A percentile compares a stretch with the other conserved stretches of the same genome.
Conservation (phyloP, 1,140 invertebrate genomes). For the Psilanteris sp. region DNA sequence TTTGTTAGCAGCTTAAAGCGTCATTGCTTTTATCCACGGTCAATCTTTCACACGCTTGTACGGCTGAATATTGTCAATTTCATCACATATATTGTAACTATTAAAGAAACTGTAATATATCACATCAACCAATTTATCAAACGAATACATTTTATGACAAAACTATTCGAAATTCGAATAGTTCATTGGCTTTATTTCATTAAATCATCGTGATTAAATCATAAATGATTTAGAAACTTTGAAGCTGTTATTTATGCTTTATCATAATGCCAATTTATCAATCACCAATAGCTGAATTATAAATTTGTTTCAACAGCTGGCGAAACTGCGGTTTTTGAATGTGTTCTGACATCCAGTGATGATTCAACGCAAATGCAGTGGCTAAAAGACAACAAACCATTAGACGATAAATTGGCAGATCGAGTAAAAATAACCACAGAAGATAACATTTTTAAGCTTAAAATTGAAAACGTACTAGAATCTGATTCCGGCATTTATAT, state of each 20-base stretch:
- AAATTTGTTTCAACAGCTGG: slow-evolving; percentile 83
- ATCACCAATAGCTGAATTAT: slow-evolving; percentile 53
- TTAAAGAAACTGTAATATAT: slow-evolving; percentile 1
- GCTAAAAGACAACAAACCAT: slow-evolving; percentile 92
- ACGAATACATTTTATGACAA: not conserved
- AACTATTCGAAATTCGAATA: not conserved
- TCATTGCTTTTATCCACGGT: slow-evolving; percentile 63
- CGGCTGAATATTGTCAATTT: slow-evolving; percentile 9
- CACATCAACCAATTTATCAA: no score
- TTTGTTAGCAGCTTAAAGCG: slow-evolving; percentile 54
- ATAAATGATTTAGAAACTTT: no score
- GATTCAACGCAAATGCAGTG: slow-evolving; percentile 84
- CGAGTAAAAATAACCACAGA: slow-evolving; percentile 83
- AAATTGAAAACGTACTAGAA: slow-evolving; percentile 89
- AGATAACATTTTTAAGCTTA: slow-evolving; percentile 84
- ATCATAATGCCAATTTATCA: slow-evolving; percentile 15
- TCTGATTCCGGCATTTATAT: slow-evolving; percentile 95
- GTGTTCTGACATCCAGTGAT: slow-evolving; percentile 82
- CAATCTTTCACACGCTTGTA: slow-evolving; percentile 19
- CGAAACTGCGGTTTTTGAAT: slow-evolving; percentile 91
- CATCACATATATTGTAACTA: not conserved
- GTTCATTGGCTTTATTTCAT: slow-evolving; percentile 85
- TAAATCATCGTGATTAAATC: slow-evolving; percentile 63
- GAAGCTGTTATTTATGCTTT: slow-evolving; percentile 83
- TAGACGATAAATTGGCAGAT: slow-evolving; percentile 88